Conservation (phyloP, 1,140 invertebrate species). For the Aphaenogaster floridana region DNA sequence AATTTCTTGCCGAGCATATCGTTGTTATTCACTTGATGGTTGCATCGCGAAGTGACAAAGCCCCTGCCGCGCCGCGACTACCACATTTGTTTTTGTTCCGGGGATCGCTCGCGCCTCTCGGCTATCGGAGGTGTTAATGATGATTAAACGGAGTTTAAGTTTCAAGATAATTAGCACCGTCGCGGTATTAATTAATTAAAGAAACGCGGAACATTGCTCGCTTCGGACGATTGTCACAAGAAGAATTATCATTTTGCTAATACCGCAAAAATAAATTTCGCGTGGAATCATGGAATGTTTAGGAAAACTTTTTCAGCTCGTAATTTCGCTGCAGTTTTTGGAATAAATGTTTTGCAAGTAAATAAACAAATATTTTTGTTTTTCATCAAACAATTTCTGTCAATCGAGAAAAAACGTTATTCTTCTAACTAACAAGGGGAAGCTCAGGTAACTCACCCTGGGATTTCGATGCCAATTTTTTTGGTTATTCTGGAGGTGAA, state of each 20-base stretch:
- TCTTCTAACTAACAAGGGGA: background rate
- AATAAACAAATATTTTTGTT: background rate
- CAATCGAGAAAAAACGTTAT: slow-evolving; percentile 21
- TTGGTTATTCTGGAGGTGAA: no score
- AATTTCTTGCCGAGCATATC: slow-evolving; percentile 50
- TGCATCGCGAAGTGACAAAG: slow-evolving; percentile 27
- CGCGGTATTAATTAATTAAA: slow-evolving; percentile 38
- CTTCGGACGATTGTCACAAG: background rate
- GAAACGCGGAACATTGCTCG: background rate
- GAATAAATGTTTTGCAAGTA: slow-evolving; percentile 7
- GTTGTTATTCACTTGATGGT: slow-evolving; percentile 26
- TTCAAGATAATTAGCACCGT: slow-evolving; percentile 27
- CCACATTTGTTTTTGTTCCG: slow-evolving; percentile 28
- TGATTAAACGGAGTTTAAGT: slow-evolving; percentile 53
- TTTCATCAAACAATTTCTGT: background rate
- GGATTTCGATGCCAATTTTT: no score
- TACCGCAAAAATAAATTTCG: slow-evolving; percentile 16
- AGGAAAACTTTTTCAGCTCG: background rate
- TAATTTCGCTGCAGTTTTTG: background rate
- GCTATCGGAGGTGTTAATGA: slow-evolving; percentile 46
- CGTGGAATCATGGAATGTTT: background rate
- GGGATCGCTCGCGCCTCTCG: background rate
- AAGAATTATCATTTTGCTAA: background rate
- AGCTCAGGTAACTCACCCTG: no score
- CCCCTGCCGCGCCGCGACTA: background rate